Evolutionary conservation across 2,797 vertebrate species (phyloP).

Genomic region (Sitta carolinensis): DNA sequence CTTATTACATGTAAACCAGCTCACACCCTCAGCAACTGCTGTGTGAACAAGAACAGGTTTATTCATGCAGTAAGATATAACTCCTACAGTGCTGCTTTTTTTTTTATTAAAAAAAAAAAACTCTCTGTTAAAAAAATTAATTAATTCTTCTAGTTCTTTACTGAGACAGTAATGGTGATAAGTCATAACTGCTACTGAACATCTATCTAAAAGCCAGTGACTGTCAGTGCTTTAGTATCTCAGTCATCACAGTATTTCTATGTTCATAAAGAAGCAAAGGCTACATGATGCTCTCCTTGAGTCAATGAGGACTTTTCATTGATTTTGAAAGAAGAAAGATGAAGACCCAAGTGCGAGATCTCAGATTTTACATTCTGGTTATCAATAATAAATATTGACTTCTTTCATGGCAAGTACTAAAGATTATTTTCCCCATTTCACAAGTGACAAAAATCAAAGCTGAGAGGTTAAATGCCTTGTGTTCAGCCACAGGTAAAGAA

Average conservation of each 20-base stretch:
- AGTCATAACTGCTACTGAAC: background rate
- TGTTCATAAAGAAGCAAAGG: background rate
- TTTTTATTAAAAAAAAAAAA: background rate
- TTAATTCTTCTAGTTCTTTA: background rate
- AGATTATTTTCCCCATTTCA: constrained; percentile 2
- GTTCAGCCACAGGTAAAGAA: background rate
- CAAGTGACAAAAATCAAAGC: constrained; percentile 24
- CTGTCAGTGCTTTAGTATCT: background rate
- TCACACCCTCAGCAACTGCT: background rate
- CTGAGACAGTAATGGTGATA: background rate
- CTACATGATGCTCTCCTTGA: background rate
- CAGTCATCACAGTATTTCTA: background rate
- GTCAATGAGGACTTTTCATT: background rate
- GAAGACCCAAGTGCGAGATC: background rate
- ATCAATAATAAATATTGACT: constrained; percentile 13
- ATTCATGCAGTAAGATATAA: background rate
- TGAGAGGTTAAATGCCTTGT: background rate
- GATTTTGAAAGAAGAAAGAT: constrained; percentile 1
- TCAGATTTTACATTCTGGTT: background rate
- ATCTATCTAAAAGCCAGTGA: background rate
- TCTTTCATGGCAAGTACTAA: background rate
- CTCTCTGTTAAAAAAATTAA: background rate
- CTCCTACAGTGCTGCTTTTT: background rate
- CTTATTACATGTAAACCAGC: background rate
- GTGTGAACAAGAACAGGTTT: background rate